Evolutionary conservation across 1,140 invertebrate genomes (phyloP).

Genomic region (Parapsyche elsis): DNA sequence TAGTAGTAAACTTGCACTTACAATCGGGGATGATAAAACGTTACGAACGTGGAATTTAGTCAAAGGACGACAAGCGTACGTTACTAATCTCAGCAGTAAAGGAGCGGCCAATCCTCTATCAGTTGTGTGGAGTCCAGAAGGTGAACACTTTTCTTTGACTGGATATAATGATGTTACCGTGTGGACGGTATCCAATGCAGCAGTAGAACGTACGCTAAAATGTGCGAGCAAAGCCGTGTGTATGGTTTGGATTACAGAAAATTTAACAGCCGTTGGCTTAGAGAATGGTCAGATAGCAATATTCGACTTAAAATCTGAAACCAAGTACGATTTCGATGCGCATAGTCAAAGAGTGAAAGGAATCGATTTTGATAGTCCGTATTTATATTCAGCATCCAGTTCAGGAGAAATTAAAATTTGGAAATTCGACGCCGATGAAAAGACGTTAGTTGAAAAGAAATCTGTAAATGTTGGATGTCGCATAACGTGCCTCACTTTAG

Average conservation of each 20-base stretch:
- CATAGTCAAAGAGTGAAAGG: conserved; percentile 78
- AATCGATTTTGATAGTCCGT: conserved; percentile 67
- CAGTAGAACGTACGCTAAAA: conserved; percentile 70
- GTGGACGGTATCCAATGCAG: conserved; percentile 80
- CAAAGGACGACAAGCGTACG: conserved; percentile 89
- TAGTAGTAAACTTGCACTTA: conserved; percentile 87
- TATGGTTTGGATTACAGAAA: conserved; percentile 72
- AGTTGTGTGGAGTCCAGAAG: conserved; percentile 75
- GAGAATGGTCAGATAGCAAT: conserved; percentile 77
- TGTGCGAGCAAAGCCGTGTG: conserved; percentile 73
- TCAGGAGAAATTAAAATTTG: conserved; percentile 84
- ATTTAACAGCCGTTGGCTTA: conserved; percentile 74
- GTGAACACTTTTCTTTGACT: conserved; percentile 78
- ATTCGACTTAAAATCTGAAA: conserved; percentile 68
- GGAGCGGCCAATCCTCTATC: conserved; percentile 68
- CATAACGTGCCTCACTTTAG: conserved; percentile 69
- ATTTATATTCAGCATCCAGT: conserved; percentile 76
- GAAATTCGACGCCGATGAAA: conserved; percentile 67
- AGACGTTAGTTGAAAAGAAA: conserved; percentile 66
- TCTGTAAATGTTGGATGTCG: conserved; percentile 70
- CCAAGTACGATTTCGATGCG: conserved; percentile 67
- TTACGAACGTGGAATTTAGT: conserved; percentile 94
- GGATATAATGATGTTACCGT: conserved; percentile 78
- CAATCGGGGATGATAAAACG: conserved; percentile 85
- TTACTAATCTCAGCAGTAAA: conserved; percentile 82